Evolutionary conservation across 2,797 vertebrate species (phyloP), one percentile per base, ranked within the genome.

Genomic region (Falco cherrug): DNA sequence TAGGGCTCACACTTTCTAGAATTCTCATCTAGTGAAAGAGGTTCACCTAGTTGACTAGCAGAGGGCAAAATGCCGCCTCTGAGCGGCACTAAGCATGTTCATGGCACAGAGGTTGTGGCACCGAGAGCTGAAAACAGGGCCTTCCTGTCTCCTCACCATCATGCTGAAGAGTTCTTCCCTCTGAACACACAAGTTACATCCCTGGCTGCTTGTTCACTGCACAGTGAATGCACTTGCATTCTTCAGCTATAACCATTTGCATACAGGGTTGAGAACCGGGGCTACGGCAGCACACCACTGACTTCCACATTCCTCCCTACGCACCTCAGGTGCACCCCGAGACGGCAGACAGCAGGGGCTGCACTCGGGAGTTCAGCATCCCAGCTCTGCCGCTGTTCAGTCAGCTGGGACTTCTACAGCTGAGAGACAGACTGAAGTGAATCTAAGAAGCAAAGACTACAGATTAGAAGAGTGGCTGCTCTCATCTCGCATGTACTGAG

Each of bases 91-190:
- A 73, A 86, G 79, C 63, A 50, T 43, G 73, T 76, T 80, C 70
- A 77, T 89, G 90, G 90, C 94, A 97, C 93, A 93, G 89, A 86
- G 70, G 80, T 60, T 0, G 57, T 94, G 87, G 88, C 93, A 94
- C 87, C 24, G 57, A 92, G 70, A 89, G 56, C 63, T 48, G 53
- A 78, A 76, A 76, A 81, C 18, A 10, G 78, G 80, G 54, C 87
- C 65, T 83, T 93, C 50, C 67, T 71, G 63, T 51, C 81, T 85
- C 37, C 65, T 91, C 84, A 19, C 33, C 33, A 1, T 21, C 9
- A 41, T 2, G 3, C 54, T 51, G 59, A 67, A 1, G 33, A 73
- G 54, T 26, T 88, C 59, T 56, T 87, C 63, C 35, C 5, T 28
- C 57, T 51, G 31, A 86, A 51, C 26, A 41, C 0, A 4, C 39